Percentiles rank a stretch among this genome's conserved stretches.
Evolutionary conservation across 2,113 vertebrate genomes (phyloP).

Genomic region (Lepus europaeus): DNA sequence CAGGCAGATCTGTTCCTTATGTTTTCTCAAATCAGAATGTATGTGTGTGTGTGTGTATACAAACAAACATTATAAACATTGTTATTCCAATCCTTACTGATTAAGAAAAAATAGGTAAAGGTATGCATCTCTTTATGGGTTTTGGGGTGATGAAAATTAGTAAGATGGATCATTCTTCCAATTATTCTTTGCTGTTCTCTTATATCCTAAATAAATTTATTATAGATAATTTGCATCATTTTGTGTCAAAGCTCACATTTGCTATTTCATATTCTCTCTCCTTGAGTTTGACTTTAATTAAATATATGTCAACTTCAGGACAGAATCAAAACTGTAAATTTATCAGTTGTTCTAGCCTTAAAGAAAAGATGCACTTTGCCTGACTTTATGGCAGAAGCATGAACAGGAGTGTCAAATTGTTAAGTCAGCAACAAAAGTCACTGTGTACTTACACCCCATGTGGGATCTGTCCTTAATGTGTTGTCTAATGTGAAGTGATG

Average conservation of each 20-base stretch:
- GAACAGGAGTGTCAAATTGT: too few species aligned
- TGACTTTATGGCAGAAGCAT: background rate
- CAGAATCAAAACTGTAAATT: background rate
- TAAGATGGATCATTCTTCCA: background rate
- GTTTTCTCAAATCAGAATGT: slow-evolving; percentile 1
- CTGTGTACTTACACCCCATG: too few species aligned
- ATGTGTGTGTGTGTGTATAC: background rate
- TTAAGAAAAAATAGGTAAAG: background rate
- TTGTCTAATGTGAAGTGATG: too few species aligned
- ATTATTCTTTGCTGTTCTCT: background rate
- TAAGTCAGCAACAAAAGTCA: too few species aligned
- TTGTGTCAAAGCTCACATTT: slow-evolving; percentile 38
- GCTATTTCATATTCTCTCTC: background rate
- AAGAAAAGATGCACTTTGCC: background rate
- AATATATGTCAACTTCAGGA: background rate
- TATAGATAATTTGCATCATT: slow-evolving; percentile 34
- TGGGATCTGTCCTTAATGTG: too few species aligned
- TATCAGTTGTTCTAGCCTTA: slow-evolving; percentile 17
- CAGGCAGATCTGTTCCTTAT: background rate
- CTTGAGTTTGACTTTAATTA: slow-evolving; percentile 7
- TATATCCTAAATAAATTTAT: background rate
- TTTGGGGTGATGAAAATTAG: background rate
- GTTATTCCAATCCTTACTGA: background rate
- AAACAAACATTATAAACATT: background rate
- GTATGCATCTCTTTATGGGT: background rate